Base-by-base conservation (phyloP, 2,888 invertebrate genomes). In the Amblyjoppa fuscipennis region DNA sequence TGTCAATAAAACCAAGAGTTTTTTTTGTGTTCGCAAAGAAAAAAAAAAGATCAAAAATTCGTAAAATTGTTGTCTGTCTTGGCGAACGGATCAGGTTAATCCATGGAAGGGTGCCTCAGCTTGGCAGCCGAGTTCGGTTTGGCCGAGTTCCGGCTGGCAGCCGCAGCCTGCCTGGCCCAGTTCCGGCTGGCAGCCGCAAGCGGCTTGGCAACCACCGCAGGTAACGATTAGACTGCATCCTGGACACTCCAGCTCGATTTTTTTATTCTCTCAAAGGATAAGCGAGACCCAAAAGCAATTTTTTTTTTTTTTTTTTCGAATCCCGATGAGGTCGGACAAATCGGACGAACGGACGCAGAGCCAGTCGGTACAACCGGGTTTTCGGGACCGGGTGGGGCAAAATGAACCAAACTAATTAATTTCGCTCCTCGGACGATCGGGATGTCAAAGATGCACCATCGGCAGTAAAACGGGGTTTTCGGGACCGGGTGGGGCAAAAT, bases 31-130 rank as follows among this genome's bases (percentile, higher is more conserved):
- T 59, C 69, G 59, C 1, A 38, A 9, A 38, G 34, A 9, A 20
- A 66, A 68, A 66, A 31, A 31, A 34, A 66, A 81, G 41, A 38
- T 28, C 16, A 74, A 70, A 70, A 71, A 53, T 79, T 70, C 51
- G 74, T 74, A 64, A 79, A 76, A 56, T 20, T 13, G 70, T 51
- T 80, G 61, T 66, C 41, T 70, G 61, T 69, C 78, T 86, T 78
- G 59, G 74, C 51, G 56, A 78, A 82, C 77, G 81, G 78, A 85
- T 87, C 87, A 91, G 91, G 89, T 90, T 34, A 78, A 78, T 81
- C 87, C 86, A n/a, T 88, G 87, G 85, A 83, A 83, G 25, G 82
- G 79, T 38, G 80, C 80, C 31, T 88, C 89, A 31, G 91, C 87
- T 70, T 91, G 88, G 89, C 85, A 71, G 71, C 80, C 89, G 34